Percentiles rank a stretch among this genome's conserved stretches.
These are phyloP conservation scores for Meteorus sp. DNA, from an alignment of 1,140 invertebrate genomes.

Conservation along the genomic window DNA sequence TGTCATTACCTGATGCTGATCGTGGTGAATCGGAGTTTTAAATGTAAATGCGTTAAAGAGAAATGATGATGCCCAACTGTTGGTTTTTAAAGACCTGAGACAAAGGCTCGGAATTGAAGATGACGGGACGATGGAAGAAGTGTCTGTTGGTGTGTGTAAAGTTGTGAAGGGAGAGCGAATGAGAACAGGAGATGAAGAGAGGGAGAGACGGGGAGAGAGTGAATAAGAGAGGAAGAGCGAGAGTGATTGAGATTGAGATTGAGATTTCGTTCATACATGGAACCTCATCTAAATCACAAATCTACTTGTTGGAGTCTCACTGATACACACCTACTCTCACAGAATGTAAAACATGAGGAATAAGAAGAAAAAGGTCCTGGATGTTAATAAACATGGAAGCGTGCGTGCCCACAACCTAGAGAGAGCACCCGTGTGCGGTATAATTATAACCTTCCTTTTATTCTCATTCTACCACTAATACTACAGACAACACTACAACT, in stretches of 20 bases:
- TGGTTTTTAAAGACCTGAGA: slow-evolving; percentile 48
- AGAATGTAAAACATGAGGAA: slow-evolving; percentile 22
- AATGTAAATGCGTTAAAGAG: too few species aligned
- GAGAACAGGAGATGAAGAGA: too few species aligned
- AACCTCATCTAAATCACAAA: slow-evolving; percentile 59
- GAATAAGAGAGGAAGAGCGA: too few species aligned
- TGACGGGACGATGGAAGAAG: neutral
- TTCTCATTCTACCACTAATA: too few species aligned
- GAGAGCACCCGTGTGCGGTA: too few species aligned
- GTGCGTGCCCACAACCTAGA: slow-evolving; percentile 19
- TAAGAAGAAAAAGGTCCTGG: neutral
- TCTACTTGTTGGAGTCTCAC: slow-evolving; percentile 41
- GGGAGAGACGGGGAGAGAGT: neutral
- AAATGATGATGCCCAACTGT: too few species aligned
- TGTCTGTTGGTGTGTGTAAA: slow-evolving; percentile 4
- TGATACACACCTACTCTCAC: slow-evolving; percentile 46
- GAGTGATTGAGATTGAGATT: too few species aligned
- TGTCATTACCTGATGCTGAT: slow-evolving; percentile 36
- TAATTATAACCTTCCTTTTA: too few species aligned
- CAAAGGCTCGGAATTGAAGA: slow-evolving; percentile 43
- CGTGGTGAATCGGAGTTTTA: too few species aligned
- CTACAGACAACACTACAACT: too few species aligned
- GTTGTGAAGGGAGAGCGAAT: too few species aligned
- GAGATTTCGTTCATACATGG: too few species aligned
- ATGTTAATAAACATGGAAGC: slow-evolving; percentile 31